These are phyloP conservation scores for Cylindroiulus punctatus DNA, from an alignment of 2,888 invertebrate genomes.

Conservation along the genomic window DNA sequence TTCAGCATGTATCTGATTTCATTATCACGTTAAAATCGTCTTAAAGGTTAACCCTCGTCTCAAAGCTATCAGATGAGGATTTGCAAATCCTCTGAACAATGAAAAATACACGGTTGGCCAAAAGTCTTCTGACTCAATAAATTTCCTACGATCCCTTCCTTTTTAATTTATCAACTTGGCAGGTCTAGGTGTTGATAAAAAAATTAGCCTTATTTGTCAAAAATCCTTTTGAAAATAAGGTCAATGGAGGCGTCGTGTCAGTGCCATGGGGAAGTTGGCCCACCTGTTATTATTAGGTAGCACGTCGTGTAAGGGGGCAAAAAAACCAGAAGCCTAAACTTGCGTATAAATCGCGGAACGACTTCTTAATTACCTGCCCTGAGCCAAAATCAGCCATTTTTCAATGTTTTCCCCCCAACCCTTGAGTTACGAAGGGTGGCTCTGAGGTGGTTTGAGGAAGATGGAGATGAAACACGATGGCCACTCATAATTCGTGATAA, in stretches of 20 bases:
- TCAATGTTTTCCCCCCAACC: neutral
- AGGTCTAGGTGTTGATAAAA: neutral
- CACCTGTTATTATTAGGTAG: conserved; percentile 20
- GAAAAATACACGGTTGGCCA: no score
- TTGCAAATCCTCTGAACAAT: no score
- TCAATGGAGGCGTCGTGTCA: conserved; percentile 24
- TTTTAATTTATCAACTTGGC: neutral
- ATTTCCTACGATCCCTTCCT: no score
- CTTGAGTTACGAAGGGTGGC: neutral
- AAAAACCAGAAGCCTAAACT: neutral
- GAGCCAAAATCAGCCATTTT: neutral
- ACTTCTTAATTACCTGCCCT: neutral
- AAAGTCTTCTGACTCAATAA: no score
- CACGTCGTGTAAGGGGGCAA: neutral
- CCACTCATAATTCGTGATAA: neutral
- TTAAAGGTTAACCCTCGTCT: no score
- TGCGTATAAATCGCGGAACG: neutral
- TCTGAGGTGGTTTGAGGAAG: neutral
- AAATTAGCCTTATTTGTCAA: conserved; percentile 16
- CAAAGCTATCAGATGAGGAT: no score
- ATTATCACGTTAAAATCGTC: no score
- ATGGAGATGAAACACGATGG: neutral
- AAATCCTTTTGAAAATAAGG: conserved; percentile 14
- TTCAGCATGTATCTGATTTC: no score
- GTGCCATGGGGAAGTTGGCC: conserved; percentile 25